phyloP scores from a whole-genome alignment of 2,888 invertebrate genomes.

The Ochropleura leucogaster region DNA sequence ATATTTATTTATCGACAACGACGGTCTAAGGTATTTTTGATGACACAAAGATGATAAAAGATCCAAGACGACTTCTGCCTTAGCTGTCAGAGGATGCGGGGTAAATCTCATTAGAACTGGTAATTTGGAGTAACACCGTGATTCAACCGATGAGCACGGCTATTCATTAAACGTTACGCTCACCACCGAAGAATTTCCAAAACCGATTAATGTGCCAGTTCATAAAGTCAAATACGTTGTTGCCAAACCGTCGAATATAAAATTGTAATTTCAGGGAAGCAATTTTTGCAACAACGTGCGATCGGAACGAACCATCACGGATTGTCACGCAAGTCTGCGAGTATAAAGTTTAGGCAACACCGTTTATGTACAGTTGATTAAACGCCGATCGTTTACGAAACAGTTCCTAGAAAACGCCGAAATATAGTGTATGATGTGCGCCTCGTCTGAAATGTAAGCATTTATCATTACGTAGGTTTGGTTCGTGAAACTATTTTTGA shows the following conservation, averaged over 20 bases:
- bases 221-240: constrained; percentile 48
- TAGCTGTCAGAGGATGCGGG: constrained; percentile 9
- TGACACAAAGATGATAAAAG: constrained; percentile 17
- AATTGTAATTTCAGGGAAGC: constrained; percentile 71
- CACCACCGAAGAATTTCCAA: constrained; percentile 60
- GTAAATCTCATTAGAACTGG: constrained; percentile 35
- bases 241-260: constrained; percentile 64
- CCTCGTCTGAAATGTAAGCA: constrained; percentile 42
- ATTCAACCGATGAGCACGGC: constrained; percentile 55
- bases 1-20: no score
- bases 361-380: constrained; percentile 63
- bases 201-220: constrained; percentile 54
- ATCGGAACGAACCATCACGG: constrained; percentile 76
- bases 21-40: constrained; percentile 2
- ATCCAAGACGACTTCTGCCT: constrained; percentile 13
- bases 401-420: constrained; percentile 66
- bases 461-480: constrained; percentile 51
- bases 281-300: constrained; percentile 71
- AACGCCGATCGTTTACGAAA: constrained; percentile 68
- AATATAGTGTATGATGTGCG: constrained; percentile 57
- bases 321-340: constrained; percentile 80
- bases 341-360: constrained; percentile 75
- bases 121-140: constrained; percentile 50
- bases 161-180: constrained; percentile 45
- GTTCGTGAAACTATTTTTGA: constrained; percentile 39